Evolutionary conservation across 2,113 vertebrate species (phyloP), one percentile per base, ranked within the genome.

Genomic region (Hiodon tergisus): DNA sequence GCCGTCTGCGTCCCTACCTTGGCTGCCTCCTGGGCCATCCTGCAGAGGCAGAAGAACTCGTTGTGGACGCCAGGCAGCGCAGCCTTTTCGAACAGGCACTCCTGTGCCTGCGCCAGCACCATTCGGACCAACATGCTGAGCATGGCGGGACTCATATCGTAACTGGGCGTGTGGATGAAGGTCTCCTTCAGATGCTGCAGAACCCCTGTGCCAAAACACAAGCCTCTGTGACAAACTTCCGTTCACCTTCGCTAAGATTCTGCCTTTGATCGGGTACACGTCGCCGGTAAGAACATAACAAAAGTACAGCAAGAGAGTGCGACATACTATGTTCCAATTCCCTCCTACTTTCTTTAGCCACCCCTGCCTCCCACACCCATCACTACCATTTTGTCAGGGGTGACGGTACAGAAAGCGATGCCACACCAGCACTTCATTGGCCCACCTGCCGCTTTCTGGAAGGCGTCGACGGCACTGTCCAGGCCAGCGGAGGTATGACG

Each of bases 131-230:
- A 84, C 11, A 96, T 94, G 0, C 83, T 92, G 78, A 98, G 88
- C 96, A 98, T 98, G 14, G 95, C 95, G 0, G 96, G 96, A 73
- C 96, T 96, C 95, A 99, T 95, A 81, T 99, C 97, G 0, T 96
- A 97, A 81, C 96, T 98, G 2, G 96, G 96, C 0, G 93, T 97
- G 78, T 99, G 95, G 48, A 94, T 98, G 76, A 96, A 98, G 0
- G 93, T 96, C 84, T 98, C 96, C 80, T 95, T 97, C 66, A 98
- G 87, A 76, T 95, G 87, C 86, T 88, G 92, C 57, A 99, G 86
- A 71, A 94, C 88, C 50, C 97, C 97, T 99, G 81, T 10, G 83
- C 85, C 8, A 67, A 51, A 8, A 58, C 55, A 65, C 4, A 71
- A 57, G 6, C 55, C 55, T 7, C 58, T 59, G 4, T 59, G 58